These are phyloP conservation scores for Drosophila siamana DNA, from an alignment of 2,888 invertebrate genomes.

Conservation along the genomic window DNA sequence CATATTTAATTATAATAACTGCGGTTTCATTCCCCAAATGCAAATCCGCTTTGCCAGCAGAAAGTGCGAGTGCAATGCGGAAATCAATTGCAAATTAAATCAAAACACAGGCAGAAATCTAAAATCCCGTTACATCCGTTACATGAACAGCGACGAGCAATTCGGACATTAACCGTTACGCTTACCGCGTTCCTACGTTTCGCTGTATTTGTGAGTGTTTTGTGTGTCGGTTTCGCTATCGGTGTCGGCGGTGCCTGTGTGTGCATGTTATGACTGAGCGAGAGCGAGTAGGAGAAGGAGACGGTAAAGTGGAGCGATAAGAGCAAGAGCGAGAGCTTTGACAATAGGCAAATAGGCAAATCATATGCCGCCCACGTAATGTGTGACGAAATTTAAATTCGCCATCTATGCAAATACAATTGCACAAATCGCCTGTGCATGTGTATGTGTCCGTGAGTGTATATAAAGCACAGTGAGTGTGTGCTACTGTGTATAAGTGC, in stretches of 20 bases:
- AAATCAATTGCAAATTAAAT: slow-evolving; percentile 75
- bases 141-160: slow-evolving; percentile 36
- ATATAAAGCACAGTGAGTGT: slow-evolving; percentile 2
- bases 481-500: slow-evolving; percentile 40
- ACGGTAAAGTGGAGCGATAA: background rate
- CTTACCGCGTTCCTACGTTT: slow-evolving; percentile 21
- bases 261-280: slow-evolving; percentile 48
- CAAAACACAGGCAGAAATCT: slow-evolving; percentile 60
- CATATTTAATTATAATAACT: slow-evolving; percentile 39
- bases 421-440: slow-evolving; percentile 51
- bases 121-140: slow-evolving; percentile 43
- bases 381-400: slow-evolving; percentile 82
- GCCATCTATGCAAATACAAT: slow-evolving; percentile 74
- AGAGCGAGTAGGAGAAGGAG: background rate
- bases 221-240: slow-evolving; percentile 1
- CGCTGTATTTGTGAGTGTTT: slow-evolving; percentile 1
- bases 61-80: slow-evolving; percentile 14
- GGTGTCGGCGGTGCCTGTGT: too few species aligned
- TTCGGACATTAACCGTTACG: slow-evolving; percentile 74
- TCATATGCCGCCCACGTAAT: slow-evolving; percentile 79
- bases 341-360: slow-evolving; percentile 73
- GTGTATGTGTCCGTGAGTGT: slow-evolving; percentile 16
- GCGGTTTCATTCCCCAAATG: slow-evolving; percentile 69
- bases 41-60: slow-evolving; percentile 58
- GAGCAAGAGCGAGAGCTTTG: slow-evolving; percentile 33